Evolutionary conservation across 2,797 vertebrate genomes (phyloP).

Genomic region (Gorsachius magnificus): DNA sequence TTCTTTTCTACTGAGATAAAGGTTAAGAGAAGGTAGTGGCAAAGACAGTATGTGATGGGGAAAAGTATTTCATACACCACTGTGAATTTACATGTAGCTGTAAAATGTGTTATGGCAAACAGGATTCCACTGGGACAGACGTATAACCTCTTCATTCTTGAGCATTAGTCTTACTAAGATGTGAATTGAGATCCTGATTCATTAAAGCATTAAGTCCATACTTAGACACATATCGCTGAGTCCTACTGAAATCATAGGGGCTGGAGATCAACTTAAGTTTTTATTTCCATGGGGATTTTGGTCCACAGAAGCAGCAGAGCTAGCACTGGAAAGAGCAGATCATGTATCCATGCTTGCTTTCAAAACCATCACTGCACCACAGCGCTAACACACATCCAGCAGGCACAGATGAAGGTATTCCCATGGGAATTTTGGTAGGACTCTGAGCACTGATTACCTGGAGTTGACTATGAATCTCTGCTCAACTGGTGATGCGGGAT

Average conservation of each 20-base stretch:
- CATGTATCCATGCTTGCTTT: background rate
- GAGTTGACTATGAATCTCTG: background rate
- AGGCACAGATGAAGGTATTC: background rate
- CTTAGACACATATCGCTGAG: background rate
- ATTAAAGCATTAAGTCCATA: background rate
- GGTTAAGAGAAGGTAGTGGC: background rate
- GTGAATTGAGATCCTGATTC: background rate
- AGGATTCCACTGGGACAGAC: background rate
- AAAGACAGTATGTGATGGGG: background rate
- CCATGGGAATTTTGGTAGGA: background rate
- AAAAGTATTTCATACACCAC: background rate
- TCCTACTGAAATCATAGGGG: background rate
- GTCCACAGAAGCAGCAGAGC: background rate
- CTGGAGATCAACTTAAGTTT: background rate
- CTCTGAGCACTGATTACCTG: background rate
- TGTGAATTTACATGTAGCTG: slow-evolving; percentile 38
- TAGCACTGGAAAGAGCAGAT: background rate
- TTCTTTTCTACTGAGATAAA: slow-evolving; percentile 8
- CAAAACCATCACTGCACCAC: background rate
- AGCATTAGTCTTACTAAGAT: background rate
- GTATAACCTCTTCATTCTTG: slow-evolving; percentile 19
- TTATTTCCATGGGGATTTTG: background rate
- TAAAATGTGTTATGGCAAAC: slow-evolving; percentile 3
- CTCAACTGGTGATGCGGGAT: background rate
- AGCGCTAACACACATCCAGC: background rate